phyloP scores from a whole-genome alignment of 2,113 vertebrate species.

The Trochalopteron elliotii region DNA sequence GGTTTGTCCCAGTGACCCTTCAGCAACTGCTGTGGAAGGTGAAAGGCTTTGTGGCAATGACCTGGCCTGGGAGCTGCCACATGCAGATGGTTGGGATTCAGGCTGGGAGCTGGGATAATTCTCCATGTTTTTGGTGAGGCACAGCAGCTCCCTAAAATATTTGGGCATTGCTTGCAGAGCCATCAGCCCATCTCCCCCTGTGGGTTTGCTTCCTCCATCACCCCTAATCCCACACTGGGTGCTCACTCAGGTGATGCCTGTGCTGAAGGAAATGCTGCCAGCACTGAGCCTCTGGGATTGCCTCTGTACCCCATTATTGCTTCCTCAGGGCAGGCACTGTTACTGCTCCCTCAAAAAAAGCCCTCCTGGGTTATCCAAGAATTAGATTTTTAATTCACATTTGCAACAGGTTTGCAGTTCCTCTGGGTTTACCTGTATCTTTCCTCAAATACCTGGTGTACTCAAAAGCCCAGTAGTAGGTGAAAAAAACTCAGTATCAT shows the following conservation, averaged over 20 bases:
- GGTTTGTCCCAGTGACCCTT: constrained; percentile 44
- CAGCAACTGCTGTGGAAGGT: constrained; percentile 18
- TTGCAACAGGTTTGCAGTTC: background rate
- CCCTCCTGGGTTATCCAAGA: background rate
- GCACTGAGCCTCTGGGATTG: no score
- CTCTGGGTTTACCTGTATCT: background rate
- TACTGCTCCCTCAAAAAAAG: background rate
- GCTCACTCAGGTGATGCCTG: accelerated
- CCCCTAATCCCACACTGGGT: background rate
- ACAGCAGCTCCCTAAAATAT: constrained; percentile 52
- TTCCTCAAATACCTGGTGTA: background rate
- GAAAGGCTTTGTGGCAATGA: constrained; percentile 29
- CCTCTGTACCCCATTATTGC: no score
- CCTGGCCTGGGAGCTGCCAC: background rate
- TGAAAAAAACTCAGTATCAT: background rate
- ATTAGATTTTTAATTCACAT: background rate
- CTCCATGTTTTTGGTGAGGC: background rate
- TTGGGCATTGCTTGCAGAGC: background rate
- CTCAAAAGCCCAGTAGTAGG: background rate
- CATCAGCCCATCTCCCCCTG: background rate
- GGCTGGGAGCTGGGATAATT: background rate
- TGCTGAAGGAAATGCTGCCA: background rate
- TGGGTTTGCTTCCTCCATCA: background rate
- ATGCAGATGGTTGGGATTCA: background rate
- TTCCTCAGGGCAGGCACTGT: background rate